Percentiles rank a stretch among this genome's conserved stretches.
Evolutionary conservation across 2,113 vertebrate species (phyloP).

Genomic region (Cnemophilus loriae): DNA sequence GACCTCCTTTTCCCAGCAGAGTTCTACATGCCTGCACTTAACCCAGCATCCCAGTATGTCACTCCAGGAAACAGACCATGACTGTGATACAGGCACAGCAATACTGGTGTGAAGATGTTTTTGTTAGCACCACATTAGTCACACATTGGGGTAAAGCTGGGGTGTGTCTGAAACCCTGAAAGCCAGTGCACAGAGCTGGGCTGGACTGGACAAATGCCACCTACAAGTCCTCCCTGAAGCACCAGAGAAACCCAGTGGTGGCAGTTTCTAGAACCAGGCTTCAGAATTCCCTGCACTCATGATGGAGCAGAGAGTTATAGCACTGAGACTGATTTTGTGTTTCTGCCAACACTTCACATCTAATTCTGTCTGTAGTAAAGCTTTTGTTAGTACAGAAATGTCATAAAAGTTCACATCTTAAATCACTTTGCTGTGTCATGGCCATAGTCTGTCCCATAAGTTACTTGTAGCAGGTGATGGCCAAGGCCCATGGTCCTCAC

Average conservation of each 20-base stretch:
- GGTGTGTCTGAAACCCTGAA: neutral
- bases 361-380: neutral
- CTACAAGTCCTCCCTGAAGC: neutral
- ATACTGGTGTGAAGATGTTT: neutral
- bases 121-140: neutral
- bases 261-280: neutral
- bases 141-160: neutral
- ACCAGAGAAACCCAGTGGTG: neutral
- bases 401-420: neutral
- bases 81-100: neutral
- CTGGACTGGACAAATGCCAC: neutral
- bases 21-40: neutral
- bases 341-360: neutral
- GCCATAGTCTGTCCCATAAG: neutral
- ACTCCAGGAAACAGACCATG: neutral
- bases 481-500: neutral
- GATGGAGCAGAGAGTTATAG: neutral
- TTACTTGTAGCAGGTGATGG: neutral
- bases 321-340: neutral
- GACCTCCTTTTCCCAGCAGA: neutral
- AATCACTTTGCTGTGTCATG: neutral
- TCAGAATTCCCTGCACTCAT: neutral
- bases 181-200: neutral
- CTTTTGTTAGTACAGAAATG: neutral
- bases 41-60: rapidly evolving